Evolutionary conservation across 1,140 invertebrate species (phyloP), one percentile per base, ranked within the genome.

Genomic region (Coenobita brevimanus): DNA sequence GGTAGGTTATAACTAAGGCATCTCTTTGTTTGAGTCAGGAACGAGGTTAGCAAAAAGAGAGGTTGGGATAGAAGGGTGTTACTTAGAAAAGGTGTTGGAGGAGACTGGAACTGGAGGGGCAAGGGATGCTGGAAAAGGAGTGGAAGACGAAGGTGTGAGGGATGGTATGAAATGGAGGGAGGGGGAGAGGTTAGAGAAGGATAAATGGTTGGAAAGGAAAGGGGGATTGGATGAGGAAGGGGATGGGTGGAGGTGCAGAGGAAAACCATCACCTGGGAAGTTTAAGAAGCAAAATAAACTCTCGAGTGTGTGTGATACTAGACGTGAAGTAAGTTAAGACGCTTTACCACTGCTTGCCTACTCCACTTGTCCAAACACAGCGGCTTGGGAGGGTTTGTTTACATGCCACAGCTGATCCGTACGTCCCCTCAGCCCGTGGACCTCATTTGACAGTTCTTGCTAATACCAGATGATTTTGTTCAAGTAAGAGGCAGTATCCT

Each of bases 321-420:
- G 24, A 21, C 8, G 38, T 13, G 13, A 38, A 76, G 46, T 43
- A 38, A 76, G 46, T 46, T 46, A 43, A 76, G 27, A 30, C 73
- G 46, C 10, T 46, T 76, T 76, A 43, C 80, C 41, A 82, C 30
- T 69, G 80, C 80, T 82, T 82, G 80, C 80, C 43, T 71, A 69
- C 80, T 67, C 82, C 50, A 85, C 82, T 85, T 85, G 82, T 85
- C 33, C 54, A 85, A 85, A 85, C 73, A 64, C 38, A 6, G 33
- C 15, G 33, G 1, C 33, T 24, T 43, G 50, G 24, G 54, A 33
- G 57, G 69, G 46, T 64, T 85, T 3, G 27, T 76, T 43, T 46
- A n/a, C 75, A 38, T 64, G 21, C 46, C 30, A 38, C 82, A 75
- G 33, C 50, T 54, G 36, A 75, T 33, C 13, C 36, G 4, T 21